Percentiles rank a stretch among this genome's conserved stretches.
phyloP scores from a whole-genome alignment of 2,888 invertebrate species.

The Lycophotia porphyrea region DNA sequence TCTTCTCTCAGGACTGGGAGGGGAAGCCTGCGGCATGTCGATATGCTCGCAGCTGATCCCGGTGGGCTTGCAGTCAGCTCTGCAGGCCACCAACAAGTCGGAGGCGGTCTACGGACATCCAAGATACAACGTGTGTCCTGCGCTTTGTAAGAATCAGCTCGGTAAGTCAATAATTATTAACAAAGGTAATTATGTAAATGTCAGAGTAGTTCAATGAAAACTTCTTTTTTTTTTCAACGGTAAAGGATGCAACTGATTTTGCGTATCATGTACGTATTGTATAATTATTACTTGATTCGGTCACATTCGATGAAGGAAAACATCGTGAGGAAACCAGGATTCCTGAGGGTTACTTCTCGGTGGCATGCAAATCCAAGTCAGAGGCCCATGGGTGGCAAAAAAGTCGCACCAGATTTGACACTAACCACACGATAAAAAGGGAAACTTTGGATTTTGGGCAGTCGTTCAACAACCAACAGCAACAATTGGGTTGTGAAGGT shows the following conservation, averaged over 20 bases:
- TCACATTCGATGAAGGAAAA: too few species aligned
- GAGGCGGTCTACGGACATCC: slow-evolving; percentile 81
- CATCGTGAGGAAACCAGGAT: too few species aligned
- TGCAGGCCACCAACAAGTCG: slow-evolving; percentile 73
- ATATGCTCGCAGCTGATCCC: slow-evolving; percentile 88
- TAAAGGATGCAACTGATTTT: background rate
- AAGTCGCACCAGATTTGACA: too few species aligned
- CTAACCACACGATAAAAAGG: too few species aligned
- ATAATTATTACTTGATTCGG: too few species aligned
- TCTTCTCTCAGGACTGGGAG: slow-evolving; percentile 86
- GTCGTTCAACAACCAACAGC: background rate
- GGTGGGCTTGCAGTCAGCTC: slow-evolving; percentile 80
- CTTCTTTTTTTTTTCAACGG: too few species aligned
- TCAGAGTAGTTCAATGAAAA: too few species aligned
- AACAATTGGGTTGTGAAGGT: background rate
- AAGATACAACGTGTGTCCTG: slow-evolving; percentile 89
- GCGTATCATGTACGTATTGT: too few species aligned
- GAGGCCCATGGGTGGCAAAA: too few species aligned
- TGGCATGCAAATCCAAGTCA: too few species aligned
- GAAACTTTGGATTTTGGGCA: background rate
- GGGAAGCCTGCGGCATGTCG: slow-evolving; percentile 87
- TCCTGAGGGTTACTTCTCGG: too few species aligned
- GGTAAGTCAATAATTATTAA: slow-evolving; percentile 77
- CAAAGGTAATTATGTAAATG: too few species aligned
- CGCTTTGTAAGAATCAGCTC: slow-evolving; percentile 90